A percentile compares a stretch with the other conserved stretches of the same genome.
These are phyloP conservation scores for Etheostoma perlongum DNA, from an alignment of 2,797 vertebrate species.

Conservation along the genomic window DNA sequence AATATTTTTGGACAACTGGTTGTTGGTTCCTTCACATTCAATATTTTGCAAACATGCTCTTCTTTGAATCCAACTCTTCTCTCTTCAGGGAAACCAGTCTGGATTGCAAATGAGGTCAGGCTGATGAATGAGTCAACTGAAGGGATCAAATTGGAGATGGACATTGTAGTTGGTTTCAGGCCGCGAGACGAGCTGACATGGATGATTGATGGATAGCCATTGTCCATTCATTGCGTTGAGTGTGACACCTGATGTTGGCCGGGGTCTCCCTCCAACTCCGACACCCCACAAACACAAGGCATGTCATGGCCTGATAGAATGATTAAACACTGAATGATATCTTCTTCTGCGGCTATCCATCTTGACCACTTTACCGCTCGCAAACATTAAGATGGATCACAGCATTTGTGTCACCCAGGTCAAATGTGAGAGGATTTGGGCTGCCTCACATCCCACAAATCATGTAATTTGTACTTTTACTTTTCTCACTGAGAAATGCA, in stretches of 20 bases:
- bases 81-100: constrained; percentile 55
- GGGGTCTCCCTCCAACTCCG: constrained; percentile 69
- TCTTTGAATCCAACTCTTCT: constrained; percentile 54
- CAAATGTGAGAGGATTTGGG: constrained; percentile 38
- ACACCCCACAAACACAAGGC: constrained; percentile 69
- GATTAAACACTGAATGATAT: constrained; percentile 79
- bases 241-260: constrained; percentile 80
- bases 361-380: constrained; percentile 60
- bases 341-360: constrained; percentile 72
- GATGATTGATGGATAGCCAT: constrained; percentile 85
- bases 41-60: constrained; percentile 67
- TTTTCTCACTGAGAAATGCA: constrained; percentile 14
- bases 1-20: constrained; percentile 67
- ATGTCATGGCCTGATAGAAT: constrained; percentile 67
- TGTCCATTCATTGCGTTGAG: constrained; percentile 79
- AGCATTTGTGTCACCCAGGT: constrained; percentile 31
- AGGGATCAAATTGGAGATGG: constrained; percentile 83
- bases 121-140: constrained; percentile 83
- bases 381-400: constrained; percentile 69
- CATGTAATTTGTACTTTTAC: constrained; percentile 38
- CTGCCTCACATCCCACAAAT: constrained; percentile 23
- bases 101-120: constrained; percentile 80
- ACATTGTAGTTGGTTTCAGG: constrained; percentile 82
- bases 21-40: constrained; percentile 67
- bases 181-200: constrained; percentile 76